Evolutionary conservation across 2,797 vertebrate species (phyloP).

Genomic region (Halcyon smyrnensis): DNA sequence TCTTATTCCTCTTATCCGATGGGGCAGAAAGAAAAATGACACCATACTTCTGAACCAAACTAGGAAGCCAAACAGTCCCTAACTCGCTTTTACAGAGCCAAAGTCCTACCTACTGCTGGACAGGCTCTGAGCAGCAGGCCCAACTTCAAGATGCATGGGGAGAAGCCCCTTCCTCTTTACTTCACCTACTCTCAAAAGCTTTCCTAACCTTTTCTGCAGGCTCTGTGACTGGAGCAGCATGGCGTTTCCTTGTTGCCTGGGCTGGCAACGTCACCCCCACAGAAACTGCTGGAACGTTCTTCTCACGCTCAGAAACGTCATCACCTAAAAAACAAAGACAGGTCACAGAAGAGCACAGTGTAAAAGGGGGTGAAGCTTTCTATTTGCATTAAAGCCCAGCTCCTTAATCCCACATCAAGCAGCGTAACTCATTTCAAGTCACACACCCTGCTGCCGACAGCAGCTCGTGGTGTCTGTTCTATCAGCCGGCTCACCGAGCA

Average conservation of each 20-base stretch:
- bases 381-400: neutral
- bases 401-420: neutral
- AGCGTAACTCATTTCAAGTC: neutral
- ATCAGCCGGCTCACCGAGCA: neutral
- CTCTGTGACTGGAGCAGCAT: conserved; percentile 26
- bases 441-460: neutral
- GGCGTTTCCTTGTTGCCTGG: neutral
- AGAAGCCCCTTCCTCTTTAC: neutral
- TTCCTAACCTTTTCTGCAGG: conserved; percentile 71
- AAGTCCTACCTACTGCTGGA: neutral
- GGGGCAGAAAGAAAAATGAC: neutral
- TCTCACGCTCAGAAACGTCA: neutral
- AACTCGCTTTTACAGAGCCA: neutral
- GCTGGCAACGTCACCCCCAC: conserved; percentile 42
- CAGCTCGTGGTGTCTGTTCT: neutral
- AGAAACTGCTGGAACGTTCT: conserved; percentile 43
- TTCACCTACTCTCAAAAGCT: neutral
- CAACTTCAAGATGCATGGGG: no score
- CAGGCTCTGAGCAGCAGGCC: neutral
- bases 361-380: neutral
- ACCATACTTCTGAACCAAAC: neutral
- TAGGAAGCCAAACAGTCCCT: neutral
- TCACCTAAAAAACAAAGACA: conserved; percentile 56
- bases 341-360: neutral
- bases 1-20: neutral